Evolutionary conservation across 2,113 vertebrate genomes (phyloP).

Genomic region (Phodopus roborovskii): DNA sequence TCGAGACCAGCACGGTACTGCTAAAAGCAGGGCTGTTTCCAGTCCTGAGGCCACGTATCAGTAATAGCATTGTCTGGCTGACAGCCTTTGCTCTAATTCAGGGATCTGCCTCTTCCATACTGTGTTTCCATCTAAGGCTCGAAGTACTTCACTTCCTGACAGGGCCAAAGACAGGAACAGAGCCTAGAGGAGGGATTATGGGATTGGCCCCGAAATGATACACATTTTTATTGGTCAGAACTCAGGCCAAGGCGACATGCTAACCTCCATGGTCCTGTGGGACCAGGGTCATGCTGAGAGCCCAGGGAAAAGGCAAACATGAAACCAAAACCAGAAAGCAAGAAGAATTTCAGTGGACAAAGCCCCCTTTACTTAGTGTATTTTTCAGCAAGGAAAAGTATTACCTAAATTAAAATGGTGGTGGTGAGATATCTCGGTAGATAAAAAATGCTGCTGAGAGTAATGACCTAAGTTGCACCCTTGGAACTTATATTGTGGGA

Average conservation of each 20-base stretch:
- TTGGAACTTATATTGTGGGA: neutral
- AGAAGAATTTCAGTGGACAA: neutral
- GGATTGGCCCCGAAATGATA: neutral
- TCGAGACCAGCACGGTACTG: neutral
- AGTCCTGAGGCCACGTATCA: neutral
- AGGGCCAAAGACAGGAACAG: neutral
- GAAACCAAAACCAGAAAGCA: neutral
- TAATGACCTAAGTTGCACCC: neutral
- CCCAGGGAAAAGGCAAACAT: neutral
- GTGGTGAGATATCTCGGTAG: neutral
- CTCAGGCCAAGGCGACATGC: neutral
- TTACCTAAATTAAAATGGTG: neutral
- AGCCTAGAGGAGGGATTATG: neutral
- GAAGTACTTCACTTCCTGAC: neutral
- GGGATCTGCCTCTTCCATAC: conserved; percentile 18
- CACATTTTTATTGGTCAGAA: neutral
- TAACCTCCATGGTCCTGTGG: neutral
- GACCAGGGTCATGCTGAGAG: neutral
- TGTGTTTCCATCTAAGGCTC: neutral
- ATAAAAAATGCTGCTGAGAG: neutral
- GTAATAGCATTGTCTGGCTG: neutral
- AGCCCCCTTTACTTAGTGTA: neutral
- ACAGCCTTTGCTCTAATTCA: neutral
- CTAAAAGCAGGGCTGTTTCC: neutral
- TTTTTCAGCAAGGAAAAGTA: conserved; percentile 34